Conservation (phyloP, 1,140 invertebrate species). For the Tenebrio molitor region DNA sequence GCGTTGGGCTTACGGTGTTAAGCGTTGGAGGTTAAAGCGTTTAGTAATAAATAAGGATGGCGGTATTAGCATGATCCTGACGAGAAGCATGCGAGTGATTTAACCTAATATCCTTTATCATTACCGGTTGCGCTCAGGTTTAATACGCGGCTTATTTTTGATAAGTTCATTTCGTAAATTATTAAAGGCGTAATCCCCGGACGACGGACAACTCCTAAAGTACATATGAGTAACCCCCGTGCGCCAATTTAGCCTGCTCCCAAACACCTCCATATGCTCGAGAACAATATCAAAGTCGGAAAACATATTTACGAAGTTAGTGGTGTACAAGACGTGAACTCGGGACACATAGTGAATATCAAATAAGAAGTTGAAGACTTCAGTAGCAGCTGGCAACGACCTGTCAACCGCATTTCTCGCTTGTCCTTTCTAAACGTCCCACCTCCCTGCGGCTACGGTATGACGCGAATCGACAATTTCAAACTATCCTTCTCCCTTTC, state of each 20-base stretch:
- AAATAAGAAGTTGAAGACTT: conserved; percentile 62
- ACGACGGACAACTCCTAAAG: conserved; percentile 17
- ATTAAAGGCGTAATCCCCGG: conserved; percentile 28
- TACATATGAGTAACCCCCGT: conserved; percentile 32
- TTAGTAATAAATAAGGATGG: conserved; percentile 28
- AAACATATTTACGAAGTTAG: conserved; percentile 60
- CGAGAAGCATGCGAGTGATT: conserved; percentile 29
- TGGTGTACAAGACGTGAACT: conserved; percentile 57
- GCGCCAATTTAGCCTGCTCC: conserved; percentile 37
- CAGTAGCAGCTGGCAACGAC: conserved; percentile 59
- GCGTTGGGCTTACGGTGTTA: neutral
- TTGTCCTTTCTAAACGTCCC: conserved; percentile 55
- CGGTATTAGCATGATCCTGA: conserved; percentile 31
- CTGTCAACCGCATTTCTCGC: conserved; percentile 60
- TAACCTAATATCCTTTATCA: conserved; percentile 44
- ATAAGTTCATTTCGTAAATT: conserved; percentile 42
- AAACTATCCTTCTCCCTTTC: conserved; percentile 41
- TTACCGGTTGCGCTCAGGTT: conserved; percentile 39
- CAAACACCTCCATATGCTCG: conserved; percentile 43
- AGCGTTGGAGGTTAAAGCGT: conserved; percentile 5
- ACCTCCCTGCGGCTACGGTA: conserved; percentile 53
- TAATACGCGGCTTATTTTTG: conserved; percentile 42
- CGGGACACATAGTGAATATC: conserved; percentile 61
- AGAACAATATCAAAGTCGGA: conserved; percentile 54
- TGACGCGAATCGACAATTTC: conserved; percentile 60